A percentile compares a stretch with the other conserved stretches of the same genome.
Evolutionary conservation across 53 echinoderm and acorn worm species (phyloP).

Genomic region (Hippasteria phrygiana): DNA sequence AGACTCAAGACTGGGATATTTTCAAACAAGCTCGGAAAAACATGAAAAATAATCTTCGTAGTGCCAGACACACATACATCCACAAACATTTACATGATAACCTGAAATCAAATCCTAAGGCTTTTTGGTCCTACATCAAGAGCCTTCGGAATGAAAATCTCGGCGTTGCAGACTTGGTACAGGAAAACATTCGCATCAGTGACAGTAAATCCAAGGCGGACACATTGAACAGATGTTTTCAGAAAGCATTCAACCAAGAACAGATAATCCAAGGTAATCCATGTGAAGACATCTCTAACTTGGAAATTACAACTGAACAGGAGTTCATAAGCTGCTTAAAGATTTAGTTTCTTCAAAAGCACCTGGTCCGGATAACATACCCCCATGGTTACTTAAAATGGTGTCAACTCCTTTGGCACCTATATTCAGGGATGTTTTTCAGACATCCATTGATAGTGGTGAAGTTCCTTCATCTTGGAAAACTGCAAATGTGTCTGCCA

Average conservation of each 20-base stretch:
- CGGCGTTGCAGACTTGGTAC: neutral
- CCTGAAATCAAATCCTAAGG: neutral
- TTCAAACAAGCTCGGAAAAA: neutral
- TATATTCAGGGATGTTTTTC: neutral
- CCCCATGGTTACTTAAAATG: neutral
- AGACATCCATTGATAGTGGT: slow-evolving; percentile 1
- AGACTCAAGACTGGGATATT: neutral
- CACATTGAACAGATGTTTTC: neutral
- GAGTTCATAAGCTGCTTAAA: neutral
- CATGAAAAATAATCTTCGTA: neutral
- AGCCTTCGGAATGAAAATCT: neutral
- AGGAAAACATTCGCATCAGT: neutral
- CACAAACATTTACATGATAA: neutral
- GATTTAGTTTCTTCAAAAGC: neutral
- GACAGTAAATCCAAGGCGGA: neutral
- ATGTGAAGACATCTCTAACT: neutral
- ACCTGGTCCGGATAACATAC: neutral
- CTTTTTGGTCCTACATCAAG: neutral
- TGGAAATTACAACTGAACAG: neutral
- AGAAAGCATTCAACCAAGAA: neutral
- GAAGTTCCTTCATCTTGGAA: slow-evolving; percentile 1
- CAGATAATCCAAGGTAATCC: neutral
- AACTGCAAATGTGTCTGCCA: neutral
- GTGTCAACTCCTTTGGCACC: neutral
- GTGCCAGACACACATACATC: too few species aligned